Evolutionary conservation across 1,140 invertebrate species (phyloP).

Genomic region (Aporrectodea caliginosa): DNA sequence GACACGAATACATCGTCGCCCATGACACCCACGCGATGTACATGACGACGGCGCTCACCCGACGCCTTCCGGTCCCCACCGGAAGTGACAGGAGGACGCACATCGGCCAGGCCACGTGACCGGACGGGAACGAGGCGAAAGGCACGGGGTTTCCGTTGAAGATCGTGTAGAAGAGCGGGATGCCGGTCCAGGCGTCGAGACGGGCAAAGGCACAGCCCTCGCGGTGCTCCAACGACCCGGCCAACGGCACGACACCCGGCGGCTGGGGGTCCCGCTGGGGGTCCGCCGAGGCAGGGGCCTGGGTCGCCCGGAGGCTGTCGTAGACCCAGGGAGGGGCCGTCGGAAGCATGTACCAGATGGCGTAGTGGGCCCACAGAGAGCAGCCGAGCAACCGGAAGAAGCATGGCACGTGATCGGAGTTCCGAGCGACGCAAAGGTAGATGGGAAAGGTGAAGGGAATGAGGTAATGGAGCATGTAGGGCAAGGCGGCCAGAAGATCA

Average conservation of each 20-base stretch:
- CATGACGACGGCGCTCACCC: conserved; percentile 4
- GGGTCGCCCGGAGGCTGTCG: neutral
- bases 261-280: conserved; percentile 29
- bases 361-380: conserved; percentile 26
- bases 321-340: conserved; percentile 32
- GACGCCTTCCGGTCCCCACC: neutral
- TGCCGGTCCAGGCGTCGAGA: conserved; percentile 22
- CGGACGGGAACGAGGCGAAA: conserved; percentile 34
- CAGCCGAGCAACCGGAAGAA: conserved; percentile 31
- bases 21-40: conserved; percentile 32
- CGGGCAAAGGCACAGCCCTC: conserved; percentile 33
- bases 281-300: too few relatives aligned
- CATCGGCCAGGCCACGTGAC: conserved; percentile 32
- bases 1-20: conserved; percentile 35
- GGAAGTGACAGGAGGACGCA: conserved; percentile 22
- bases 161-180: conserved; percentile 29
- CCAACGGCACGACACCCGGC: conserved; percentile 25
- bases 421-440: conserved; percentile 21
- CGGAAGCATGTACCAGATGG: conserved; percentile 33
- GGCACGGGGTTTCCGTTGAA: conserved; percentile 32
- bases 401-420: conserved; percentile 4
- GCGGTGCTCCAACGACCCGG: conserved; percentile 8
- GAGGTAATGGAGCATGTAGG: conserved; percentile 31
- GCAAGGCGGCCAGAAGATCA: conserved; percentile 26
- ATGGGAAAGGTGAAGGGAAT: conserved; percentile 30